A percentile compares a stretch with the other conserved stretches of the same genome.
These are phyloP conservation scores for Oxyura jamaicensis DNA, from an alignment of 2,113 vertebrate species.

Conservation along the genomic window DNA sequence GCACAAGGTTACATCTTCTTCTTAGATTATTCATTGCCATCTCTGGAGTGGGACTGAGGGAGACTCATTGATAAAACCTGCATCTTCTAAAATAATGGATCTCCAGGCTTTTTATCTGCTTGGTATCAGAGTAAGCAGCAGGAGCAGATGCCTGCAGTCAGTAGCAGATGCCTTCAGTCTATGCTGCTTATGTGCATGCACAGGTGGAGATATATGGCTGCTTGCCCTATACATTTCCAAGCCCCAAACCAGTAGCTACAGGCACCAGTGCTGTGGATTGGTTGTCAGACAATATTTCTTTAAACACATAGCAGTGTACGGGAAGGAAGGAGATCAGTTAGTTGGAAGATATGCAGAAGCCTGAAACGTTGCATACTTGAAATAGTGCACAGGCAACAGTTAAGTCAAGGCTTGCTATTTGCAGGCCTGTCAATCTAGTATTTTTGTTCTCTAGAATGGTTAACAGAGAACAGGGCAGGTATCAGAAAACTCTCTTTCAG, in stretches of 20 bases:
- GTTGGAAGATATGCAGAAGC: neutral
- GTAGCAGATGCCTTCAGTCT: neutral
- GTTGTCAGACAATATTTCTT: neutral
- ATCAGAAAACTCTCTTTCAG: neutral
- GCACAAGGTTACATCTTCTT: neutral
- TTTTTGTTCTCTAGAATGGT: neutral
- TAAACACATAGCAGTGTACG: neutral
- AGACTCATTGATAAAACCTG: neutral
- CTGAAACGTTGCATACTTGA: neutral
- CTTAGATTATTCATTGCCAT: neutral
- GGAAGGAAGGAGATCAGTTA: neutral
- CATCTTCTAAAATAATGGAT: neutral
- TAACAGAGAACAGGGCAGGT: neutral
- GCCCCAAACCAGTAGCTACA: neutral
- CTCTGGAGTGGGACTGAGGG: neutral
- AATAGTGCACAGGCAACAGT: neutral
- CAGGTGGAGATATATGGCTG: neutral
- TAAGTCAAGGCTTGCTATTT: neutral
- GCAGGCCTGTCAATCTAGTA: neutral
- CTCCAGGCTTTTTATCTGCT: neutral
- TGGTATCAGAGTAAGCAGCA: neutral
- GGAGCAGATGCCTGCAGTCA: neutral
- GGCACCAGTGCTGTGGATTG: neutral
- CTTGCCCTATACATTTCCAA: neutral
- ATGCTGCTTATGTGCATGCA: fast-evolving